Base-by-base conservation (phyloP, 2,797 vertebrate genomes). In the Myioborus melanocephalus region DNA sequence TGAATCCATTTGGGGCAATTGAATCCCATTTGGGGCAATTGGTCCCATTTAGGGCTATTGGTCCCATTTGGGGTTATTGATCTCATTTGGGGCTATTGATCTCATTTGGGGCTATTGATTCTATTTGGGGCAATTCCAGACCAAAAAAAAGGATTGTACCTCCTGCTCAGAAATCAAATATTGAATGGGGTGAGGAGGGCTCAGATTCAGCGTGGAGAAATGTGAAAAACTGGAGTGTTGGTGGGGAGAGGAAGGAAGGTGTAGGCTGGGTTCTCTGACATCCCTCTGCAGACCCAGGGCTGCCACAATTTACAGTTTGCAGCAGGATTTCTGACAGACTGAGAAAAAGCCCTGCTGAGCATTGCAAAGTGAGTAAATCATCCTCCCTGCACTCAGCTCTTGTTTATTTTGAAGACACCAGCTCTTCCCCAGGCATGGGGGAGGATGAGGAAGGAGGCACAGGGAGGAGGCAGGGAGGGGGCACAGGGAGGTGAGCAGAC, bases 401-500 rank as follows among this genome's bases (percentile, higher is more conserved):
- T 1, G 0, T 5, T 32, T 21, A 1, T 32, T 65, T 32, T 9
- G 44, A 50, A 12, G 24, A 13, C 12, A 4, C 4, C 47, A 24
- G 17, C 17, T 76, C 57, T 57, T 44, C 53, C 22, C 30, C 23
- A 9, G 10, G 6, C 8, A 0, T 0, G 5, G 28, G 14, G 28
- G 14, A 70, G 71, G 69, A 47, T 12, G 20, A 37, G 37, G 22
- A 56, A 32, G 26, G 37, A 59, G 37, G 8, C 0, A 1, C 10
- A 12, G 34, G 56, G 59, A 93, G 37, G 37, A 81, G 72, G 32
- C 8, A 12, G 39, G 39, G 77, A 75, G 41, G n/a, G 65, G 71
- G 66, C 93, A 94, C 49, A 46, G 61, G 17, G 71, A 82, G 91
- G 86, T 93, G 84, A 76, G 9, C 87, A 95, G 95, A 94, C 88